Percentiles rank a stretch among this genome's conserved stretches.
Evolutionary conservation across 2,113 vertebrate genomes (phyloP).

Genomic region (Corythaixoides concolor): DNA sequence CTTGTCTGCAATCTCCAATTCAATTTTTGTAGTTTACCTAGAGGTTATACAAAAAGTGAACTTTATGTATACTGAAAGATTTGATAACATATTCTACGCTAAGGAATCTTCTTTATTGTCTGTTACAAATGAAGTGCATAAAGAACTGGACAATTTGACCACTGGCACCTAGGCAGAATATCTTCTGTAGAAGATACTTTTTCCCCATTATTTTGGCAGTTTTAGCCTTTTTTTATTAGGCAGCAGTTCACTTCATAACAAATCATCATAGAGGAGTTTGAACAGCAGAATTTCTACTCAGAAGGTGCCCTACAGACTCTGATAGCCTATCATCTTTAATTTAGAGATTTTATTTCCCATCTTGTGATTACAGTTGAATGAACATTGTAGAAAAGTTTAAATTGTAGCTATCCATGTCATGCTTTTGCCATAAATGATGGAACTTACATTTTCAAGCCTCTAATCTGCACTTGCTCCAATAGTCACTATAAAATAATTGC

Average conservation of each 20-base stretch:
- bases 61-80: not conserved
- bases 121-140: not conserved
- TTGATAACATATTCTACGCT: not conserved
- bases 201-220: not conserved
- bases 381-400: conserved; percentile 34
- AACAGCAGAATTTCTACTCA: conserved; percentile 6
- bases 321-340: conserved; percentile 54
- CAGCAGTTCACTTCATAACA: conserved; percentile 19
- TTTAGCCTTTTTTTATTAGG: conserved; percentile 7
- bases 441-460: conserved; percentile 1
- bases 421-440: conserved; percentile 28
- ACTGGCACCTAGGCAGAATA: not conserved
- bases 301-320: conserved; percentile 41
- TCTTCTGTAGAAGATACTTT: not conserved
- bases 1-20: not conserved
- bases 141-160: not conserved
- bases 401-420: conserved; percentile 28
- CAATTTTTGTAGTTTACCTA: not conserved
- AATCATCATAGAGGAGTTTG: conserved; percentile 5
- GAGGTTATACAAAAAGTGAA: not conserved
- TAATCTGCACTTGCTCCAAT: conserved; percentile 28
- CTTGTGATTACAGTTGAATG: conserved; percentile 53
- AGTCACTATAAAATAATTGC: conserved; percentile 9
- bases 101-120: not conserved
- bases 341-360: conserved; percentile 49